Percentiles rank a stretch among this genome's conserved stretches.
These are phyloP conservation scores for Ptychochromis oligacanthus DNA, from an alignment of 2,113 vertebrate genomes.

Conservation along the genomic window DNA sequence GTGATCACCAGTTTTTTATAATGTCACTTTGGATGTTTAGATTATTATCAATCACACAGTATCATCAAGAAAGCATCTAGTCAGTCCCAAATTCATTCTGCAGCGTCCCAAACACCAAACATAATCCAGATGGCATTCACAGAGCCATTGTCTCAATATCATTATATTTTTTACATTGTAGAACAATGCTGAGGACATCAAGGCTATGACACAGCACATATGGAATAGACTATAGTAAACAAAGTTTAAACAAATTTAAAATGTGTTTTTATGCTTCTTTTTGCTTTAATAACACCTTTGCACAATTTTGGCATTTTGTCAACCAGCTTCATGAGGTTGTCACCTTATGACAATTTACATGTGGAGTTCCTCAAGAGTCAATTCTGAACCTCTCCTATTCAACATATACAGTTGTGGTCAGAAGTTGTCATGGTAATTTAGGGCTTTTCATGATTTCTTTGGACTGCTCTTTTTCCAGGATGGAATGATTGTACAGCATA, in stretches of 20 bases:
- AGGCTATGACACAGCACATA: not conserved
- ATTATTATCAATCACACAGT: not conserved
- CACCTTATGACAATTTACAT: no score
- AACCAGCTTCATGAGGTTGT: not conserved
- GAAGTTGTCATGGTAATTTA: no score
- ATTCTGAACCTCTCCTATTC: no score
- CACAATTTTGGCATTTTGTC: not conserved
- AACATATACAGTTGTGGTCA: no score
- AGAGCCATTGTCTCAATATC: not conserved
- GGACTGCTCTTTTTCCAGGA: no score
- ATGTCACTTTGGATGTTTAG: not conserved
- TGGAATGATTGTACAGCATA: no score
- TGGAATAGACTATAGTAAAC: not conserved
- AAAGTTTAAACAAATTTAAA: not conserved
- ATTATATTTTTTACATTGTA: not conserved
- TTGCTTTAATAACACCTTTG: not conserved
- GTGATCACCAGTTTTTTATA: not conserved
- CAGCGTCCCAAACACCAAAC: not conserved
- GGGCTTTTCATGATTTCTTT: no score
- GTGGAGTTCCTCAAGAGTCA: no score
- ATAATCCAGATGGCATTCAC: not conserved
- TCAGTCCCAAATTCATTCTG: not conserved
- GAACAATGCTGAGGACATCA: not conserved
- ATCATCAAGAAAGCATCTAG: not conserved
- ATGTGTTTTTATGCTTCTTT: not conserved